A percentile compares a stretch with the other conserved stretches of the same genome.
Evolutionary conservation across 2,113 vertebrate genomes (phyloP).

Genomic region (Girardinichthys multiradiatus): DNA sequence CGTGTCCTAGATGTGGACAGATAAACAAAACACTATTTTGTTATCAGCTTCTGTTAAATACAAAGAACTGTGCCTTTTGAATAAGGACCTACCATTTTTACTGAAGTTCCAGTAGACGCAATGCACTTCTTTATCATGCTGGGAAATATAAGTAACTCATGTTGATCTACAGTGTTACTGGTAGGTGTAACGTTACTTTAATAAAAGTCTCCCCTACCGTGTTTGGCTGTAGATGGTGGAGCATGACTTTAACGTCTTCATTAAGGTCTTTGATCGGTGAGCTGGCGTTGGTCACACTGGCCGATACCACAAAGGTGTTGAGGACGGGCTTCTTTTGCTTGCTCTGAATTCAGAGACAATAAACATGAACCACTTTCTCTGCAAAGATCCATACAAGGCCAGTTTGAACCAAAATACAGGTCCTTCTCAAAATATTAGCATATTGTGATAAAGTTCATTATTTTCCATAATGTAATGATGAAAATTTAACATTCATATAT

Average conservation of each 20-base stretch:
- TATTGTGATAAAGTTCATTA: too few species aligned
- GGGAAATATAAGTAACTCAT: not conserved
- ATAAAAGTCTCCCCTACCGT: conserved; percentile 61
- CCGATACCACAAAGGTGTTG: conserved; percentile 88
- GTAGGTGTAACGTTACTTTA: not conserved
- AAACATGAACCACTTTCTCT: not conserved
- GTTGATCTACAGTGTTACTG: not conserved
- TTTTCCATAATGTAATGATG: too few species aligned
- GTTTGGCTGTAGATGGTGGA: conserved; percentile 81
- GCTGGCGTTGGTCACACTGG: conserved; percentile 83
- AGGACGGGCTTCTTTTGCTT: conserved; percentile 54
- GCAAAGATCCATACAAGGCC: not conserved
- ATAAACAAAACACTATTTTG: not conserved
- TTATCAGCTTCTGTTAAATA: not conserved
- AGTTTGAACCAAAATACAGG: not conserved
- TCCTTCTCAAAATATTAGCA: too few species aligned
- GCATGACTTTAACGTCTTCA: conserved; percentile 80
- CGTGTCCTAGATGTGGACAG: conserved; percentile 77
- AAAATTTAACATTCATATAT: too few species aligned
- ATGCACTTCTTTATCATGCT: conserved; percentile 74
- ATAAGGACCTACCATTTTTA: conserved; percentile 79
- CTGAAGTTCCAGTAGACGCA: conserved; percentile 91
- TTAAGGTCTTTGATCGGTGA: conserved; percentile 79
- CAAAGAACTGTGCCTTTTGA: not conserved
- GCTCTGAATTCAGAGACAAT: conserved; percentile 69